These are phyloP conservation scores for Cichladusa arquata DNA, from an alignment of 2,113 vertebrate species.

Conservation along the genomic window DNA sequence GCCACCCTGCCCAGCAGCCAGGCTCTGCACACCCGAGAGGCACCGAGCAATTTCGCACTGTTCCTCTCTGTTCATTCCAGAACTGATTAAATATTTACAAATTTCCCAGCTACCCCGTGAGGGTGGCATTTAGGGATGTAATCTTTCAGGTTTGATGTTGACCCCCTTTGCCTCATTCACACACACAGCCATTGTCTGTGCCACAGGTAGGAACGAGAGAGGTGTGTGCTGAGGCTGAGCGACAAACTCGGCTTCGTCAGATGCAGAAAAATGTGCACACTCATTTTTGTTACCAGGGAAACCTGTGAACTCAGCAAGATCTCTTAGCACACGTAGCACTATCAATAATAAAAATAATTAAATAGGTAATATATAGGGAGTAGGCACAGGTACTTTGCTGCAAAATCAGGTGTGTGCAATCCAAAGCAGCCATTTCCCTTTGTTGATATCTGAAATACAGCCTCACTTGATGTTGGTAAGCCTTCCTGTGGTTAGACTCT, in stretches of 20 bases:
- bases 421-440: constrained; percentile 6
- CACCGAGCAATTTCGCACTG: neutral
- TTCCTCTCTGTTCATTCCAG: neutral
- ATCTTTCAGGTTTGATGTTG: neutral
- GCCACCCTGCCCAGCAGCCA: accelerated
- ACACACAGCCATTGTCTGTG: neutral
- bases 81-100: neutral
- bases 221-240: neutral
- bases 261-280: neutral
- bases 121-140: neutral
- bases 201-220: neutral
- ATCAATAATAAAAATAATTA: neutral
- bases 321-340: neutral
- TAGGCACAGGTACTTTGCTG: neutral
- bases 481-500: neutral
- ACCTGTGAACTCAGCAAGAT: neutral
- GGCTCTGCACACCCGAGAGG: neutral
- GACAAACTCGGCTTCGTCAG: neutral
- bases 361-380: neutral
- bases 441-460: neutral
- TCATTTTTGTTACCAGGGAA: constrained; percentile 5
- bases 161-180: neutral
- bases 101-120: neutral
- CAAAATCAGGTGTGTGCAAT: neutral
- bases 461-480: neutral